Evolutionary conservation across 2,888 invertebrate genomes (phyloP), one percentile per base, ranked within the genome.

Genomic region (Conistra vaccinii): DNA sequence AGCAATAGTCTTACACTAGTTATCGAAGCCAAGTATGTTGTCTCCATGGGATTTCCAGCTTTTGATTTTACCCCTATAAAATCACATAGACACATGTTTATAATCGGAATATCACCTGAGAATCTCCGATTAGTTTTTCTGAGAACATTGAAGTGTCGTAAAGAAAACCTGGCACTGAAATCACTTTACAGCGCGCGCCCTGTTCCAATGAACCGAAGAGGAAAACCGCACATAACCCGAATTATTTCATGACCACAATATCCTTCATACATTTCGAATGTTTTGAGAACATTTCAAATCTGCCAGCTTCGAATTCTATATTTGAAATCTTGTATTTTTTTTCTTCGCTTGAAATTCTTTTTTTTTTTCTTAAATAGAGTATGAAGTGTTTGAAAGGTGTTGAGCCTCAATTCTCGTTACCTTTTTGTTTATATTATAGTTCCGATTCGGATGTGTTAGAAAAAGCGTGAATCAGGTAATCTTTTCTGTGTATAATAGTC

Each of bases 191-290:
- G 51, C 69, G 71, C 78, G 57, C 76, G 71, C 78, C 73, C 76
- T 81, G 32, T 89, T 90, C 90, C 86, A 76, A 83, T 75, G 83
- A 91, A 83, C 80, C 81, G 83, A 76, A 61, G 82, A 88, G 91
- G 90, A 90, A 91, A 91, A 91, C 78, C 79, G 71, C 69, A 48
- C 68, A 71, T 74, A 84, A 88, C 45, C 76, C 83, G 82, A 75
- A 77, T 65, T 70, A 85, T 80, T 83, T 74, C 80, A 83, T 84
- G 69, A 76, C 68, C 66, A 72, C 62, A 73, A 73, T 76, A 79
- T 71, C 69, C 55, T 76, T 60, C 53, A 29, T 63, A 63, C 32
- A 76, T 73, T 80, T 73, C 53, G n/a, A 71, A 72, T 80, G 71
- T 76, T 78, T 73, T 70, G 23, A 75, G 53, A 70, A 75, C 81